Evolutionary conservation across 2,797 vertebrate genomes (phyloP), one percentile per base, ranked within the genome.

Genomic region (Ispidina picta): DNA sequence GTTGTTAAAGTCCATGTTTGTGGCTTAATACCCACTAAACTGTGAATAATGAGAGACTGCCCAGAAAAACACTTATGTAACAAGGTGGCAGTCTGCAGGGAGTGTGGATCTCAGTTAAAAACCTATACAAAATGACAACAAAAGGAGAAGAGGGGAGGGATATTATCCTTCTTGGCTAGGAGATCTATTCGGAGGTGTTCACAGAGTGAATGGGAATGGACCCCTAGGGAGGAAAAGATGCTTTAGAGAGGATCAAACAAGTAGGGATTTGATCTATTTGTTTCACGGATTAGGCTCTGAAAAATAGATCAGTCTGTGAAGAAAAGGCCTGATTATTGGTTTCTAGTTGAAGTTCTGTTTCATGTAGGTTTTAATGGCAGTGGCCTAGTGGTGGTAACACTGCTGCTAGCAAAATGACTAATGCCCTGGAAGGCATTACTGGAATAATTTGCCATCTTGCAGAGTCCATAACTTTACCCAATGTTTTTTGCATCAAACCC

Each of bases 351-450:
- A 82, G 56, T 79, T 79, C 77, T 69, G 17, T 74, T 85, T 89
- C 58, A 46, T 64, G 56, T 16, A 66, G 62, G 19, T 59, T 92
- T 93, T 71, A 86, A 49, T 54, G 55, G n/a, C 64, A 58, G 77
- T 37, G 17, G n/a, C 28, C 60, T 63, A 39, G 31, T 52, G 54
- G 23, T 68, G 33, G 25, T 85, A 55, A 56, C 41, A 12, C 25
- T 71, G 65, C 62, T 83, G 62, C 46, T 74, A 71, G 52, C 56
- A 87, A 89, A 89, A 92, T 79, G 46, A 73, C 23, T 90, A 69
- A 78, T 69, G 43, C 14, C 25, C 43, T 71, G 33, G 46, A 68
- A 85, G 9, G n/a, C 6, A 76, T 82, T 84, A 25, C 69, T 28
- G 44, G 70, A 77, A 87, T 83, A 75, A 74, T n/a, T 66, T 71